phyloP scores from a whole-genome alignment of 2,888 invertebrate species.

The Orthosia cruda region DNA sequence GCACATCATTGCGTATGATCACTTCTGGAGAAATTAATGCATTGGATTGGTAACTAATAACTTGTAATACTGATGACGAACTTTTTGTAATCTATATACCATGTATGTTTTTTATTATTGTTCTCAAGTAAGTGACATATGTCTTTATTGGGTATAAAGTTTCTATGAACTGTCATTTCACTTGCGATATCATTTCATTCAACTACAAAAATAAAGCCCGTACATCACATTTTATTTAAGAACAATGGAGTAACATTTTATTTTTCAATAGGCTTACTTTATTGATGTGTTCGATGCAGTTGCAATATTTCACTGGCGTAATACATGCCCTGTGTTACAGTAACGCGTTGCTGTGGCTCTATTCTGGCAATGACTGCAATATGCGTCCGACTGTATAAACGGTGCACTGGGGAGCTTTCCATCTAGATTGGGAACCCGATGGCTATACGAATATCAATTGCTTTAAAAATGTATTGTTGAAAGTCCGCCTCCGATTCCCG shows the following conservation, averaged over 20 bases:
- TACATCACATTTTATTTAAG: constrained; percentile 21
- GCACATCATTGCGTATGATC: no score
- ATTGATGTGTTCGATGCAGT: constrained; percentile 69
- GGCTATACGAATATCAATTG: constrained; percentile 76
- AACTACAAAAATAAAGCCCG: constrained; percentile 22
- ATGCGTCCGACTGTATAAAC: constrained; percentile 73
- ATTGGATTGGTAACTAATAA: no score
- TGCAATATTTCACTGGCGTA: constrained; percentile 69
- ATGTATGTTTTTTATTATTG: no score
- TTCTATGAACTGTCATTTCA: background rate
- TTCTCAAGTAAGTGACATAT: no score
- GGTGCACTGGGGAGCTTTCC: constrained; percentile 75
- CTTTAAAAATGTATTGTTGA: constrained; percentile 74
- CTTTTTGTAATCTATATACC: no score
- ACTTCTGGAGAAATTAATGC: no score
- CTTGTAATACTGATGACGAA: no score
- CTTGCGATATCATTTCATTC: constrained; percentile 21
- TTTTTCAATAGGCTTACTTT: constrained; percentile 57
- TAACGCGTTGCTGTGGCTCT: constrained; percentile 59
- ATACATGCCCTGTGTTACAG: constrained; percentile 56
- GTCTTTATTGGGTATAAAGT: no score
- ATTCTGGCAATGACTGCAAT: constrained; percentile 75
- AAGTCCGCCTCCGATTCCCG: constrained; percentile 44
- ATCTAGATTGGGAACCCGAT: constrained; percentile 73
- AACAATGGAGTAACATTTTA: constrained; percentile 49